A percentile compares a stretch with the other conserved stretches of the same genome.
Conservation (phyloP, 2,888 invertebrate species). For the Osmoderma eremita region DNA sequence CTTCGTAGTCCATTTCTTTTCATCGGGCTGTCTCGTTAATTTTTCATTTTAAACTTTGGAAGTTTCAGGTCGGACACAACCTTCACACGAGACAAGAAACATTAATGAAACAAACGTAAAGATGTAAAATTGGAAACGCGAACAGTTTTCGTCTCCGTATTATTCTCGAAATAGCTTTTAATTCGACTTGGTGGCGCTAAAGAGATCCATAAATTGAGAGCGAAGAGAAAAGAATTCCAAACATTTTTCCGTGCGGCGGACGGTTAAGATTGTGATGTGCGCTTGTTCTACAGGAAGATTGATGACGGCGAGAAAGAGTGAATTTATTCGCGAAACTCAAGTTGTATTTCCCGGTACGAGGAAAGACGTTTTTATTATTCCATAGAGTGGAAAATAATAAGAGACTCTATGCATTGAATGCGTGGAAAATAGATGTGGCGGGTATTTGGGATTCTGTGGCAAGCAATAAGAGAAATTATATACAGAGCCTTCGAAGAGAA, state of each 20-base stretch:
- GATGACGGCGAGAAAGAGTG: slow-evolving; percentile 1
- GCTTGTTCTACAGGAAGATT: slow-evolving; percentile 17
- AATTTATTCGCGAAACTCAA: slow-evolving; percentile 16
- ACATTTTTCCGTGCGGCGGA: slow-evolving; percentile 21
- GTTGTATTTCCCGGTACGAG: slow-evolving; percentile 14
- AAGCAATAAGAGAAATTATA: no score
- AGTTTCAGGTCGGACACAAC: no score
- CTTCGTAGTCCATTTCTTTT: no score
- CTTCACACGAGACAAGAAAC: no score
- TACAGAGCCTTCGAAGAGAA: no score
- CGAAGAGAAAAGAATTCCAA: slow-evolving; percentile 14
- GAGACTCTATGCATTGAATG: slow-evolving; percentile 1
- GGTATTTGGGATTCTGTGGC: no score
- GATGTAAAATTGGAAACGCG: no score
- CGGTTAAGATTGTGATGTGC: slow-evolving; percentile 22
- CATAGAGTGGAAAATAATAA: slow-evolving; percentile 21
- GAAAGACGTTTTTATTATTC: slow-evolving; percentile 24
- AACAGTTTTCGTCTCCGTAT: no score
- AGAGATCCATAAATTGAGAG: slow-evolving; percentile 11
- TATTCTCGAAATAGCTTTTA: neutral
- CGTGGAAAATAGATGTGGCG: slow-evolving; percentile 16
- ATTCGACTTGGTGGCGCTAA: slow-evolving; percentile 4
- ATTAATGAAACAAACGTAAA: no score
- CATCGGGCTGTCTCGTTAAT: no score
- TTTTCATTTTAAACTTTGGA: no score